Percentiles rank a stretch among this genome's conserved stretches.
phyloP scores from a whole-genome alignment of 2,797 vertebrate genomes.

The Scolopax bukidnonensis region DNA sequence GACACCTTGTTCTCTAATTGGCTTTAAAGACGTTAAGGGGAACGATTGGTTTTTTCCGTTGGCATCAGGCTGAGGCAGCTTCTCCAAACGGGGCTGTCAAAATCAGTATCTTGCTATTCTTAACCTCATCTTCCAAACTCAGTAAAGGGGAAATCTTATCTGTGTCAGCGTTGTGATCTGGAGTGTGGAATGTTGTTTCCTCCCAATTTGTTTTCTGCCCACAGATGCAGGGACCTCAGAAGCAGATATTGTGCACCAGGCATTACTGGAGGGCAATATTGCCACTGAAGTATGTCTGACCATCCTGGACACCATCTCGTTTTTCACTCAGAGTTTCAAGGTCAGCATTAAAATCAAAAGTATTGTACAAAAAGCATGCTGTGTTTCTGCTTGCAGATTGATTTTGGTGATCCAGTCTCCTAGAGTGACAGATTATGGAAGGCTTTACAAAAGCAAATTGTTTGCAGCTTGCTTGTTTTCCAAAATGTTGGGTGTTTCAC shows the following conservation, averaged over 20 bases:
- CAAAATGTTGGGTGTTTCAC: not conserved
- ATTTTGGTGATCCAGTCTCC: not conserved
- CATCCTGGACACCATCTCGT: constrained; percentile 90
- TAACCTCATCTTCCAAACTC: not conserved
- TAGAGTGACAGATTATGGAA: not conserved
- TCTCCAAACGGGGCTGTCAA: not conserved
- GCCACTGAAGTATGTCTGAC: constrained; percentile 91
- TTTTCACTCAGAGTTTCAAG: constrained; percentile 94
- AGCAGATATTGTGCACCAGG: constrained; percentile 92
- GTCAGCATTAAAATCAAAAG: constrained; percentile 73
- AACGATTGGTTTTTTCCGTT: not conserved
- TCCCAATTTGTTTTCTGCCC: not conserved
- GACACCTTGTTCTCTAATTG: not conserved
- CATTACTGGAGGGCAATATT: constrained; percentile 92
- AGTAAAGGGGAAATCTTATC: not conserved
- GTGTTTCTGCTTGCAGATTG: not conserved
- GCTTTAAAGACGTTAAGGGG: not conserved
- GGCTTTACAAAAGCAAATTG: not conserved
- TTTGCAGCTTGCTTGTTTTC: not conserved
- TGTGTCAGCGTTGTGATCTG: not conserved
- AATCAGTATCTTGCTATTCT: not conserved
- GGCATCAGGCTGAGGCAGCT: not conserved
- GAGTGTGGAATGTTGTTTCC: not conserved
- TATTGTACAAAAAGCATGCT: not conserved
- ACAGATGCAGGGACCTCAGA: constrained; percentile 87